Evolutionary conservation across 2,888 invertebrate genomes (phyloP).

Genomic region (Entomobrya proxima): DNA sequence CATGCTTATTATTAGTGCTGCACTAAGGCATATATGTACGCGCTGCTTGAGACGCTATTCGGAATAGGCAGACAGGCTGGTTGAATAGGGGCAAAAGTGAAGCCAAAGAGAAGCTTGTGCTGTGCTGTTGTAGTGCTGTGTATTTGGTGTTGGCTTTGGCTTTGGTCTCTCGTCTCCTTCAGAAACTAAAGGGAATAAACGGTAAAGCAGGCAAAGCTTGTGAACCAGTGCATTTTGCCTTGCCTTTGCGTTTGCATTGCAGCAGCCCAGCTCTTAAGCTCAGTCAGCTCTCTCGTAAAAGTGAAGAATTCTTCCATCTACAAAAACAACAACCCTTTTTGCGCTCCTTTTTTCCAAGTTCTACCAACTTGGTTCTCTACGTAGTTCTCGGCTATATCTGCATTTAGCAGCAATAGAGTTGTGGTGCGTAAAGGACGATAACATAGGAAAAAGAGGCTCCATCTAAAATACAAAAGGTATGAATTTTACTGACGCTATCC

Average conservation of each 20-base stretch:
- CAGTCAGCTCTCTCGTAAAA: slow-evolving; percentile 5
- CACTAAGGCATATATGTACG: too few relatives aligned
- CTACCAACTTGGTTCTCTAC: slow-evolving; percentile 19
- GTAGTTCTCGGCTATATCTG: too few relatives aligned
- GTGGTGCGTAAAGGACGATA: slow-evolving; percentile 7
- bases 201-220: slow-evolving; percentile 52
- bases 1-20: too few relatives aligned
- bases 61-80: background rate
- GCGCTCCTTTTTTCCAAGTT: slow-evolving; percentile 42
- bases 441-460: slow-evolving; percentile 40
- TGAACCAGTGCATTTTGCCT: slow-evolving; percentile 62
- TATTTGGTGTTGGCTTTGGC: background rate
- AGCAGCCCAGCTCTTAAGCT: slow-evolving; percentile 27
- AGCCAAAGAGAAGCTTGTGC: slow-evolving; percentile 42
- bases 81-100: slow-evolving; percentile 9
- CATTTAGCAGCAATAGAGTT: slow-evolving; percentile 5
- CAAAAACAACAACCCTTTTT: slow-evolving; percentile 48
- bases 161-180: background rate
- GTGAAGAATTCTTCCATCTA: slow-evolving; percentile 45
- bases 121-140: background rate
- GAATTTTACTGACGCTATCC: slow-evolving; percentile 59
- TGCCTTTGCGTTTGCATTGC: slow-evolving; percentile 61
- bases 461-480: slow-evolving; percentile 60
- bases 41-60: too few relatives aligned
- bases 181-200: slow-evolving; percentile 50